Evolutionary conservation across 2,113 vertebrate genomes (phyloP).

Genomic region (Saimiri boliviensis): DNA sequence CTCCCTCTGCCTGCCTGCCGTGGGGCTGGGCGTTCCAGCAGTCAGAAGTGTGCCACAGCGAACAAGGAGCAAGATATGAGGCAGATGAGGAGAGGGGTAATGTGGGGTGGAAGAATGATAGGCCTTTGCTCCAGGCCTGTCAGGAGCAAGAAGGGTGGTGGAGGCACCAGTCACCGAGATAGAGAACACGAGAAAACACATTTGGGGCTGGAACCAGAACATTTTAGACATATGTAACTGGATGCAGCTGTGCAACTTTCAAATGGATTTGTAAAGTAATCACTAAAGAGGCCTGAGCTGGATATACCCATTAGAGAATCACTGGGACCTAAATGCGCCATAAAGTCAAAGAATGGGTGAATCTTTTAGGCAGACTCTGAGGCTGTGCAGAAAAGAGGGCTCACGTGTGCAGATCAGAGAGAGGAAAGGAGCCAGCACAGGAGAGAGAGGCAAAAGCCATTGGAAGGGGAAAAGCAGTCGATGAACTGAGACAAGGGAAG

Average conservation of each 20-base stretch:
- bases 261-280: background rate
- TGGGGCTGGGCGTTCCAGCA: background rate
- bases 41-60: fast-evolving
- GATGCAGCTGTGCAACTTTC: fast-evolving
- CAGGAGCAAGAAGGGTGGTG: fast-evolving
- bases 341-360: fast-evolving
- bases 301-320: fast-evolving
- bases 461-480: fast-evolving
- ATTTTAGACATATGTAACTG: fast-evolving
- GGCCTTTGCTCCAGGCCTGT: fast-evolving
- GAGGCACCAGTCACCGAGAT: fast-evolving
- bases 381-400: fast-evolving
- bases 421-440: background rate
- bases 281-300: background rate
- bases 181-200: fast-evolving
- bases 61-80: fast-evolving
- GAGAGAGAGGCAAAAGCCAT: fast-evolving
- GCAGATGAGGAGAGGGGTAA: fast-evolving
- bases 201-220: background rate
- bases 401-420: fast-evolving
- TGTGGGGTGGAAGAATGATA: background rate
- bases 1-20: background rate
- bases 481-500: fast-evolving
- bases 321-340: fast-evolving
- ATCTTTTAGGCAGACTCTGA: fast-evolving